Evolutionary conservation across 2,113 vertebrate species (phyloP).

Genomic region (Romanogobio albipinnatus): DNA sequence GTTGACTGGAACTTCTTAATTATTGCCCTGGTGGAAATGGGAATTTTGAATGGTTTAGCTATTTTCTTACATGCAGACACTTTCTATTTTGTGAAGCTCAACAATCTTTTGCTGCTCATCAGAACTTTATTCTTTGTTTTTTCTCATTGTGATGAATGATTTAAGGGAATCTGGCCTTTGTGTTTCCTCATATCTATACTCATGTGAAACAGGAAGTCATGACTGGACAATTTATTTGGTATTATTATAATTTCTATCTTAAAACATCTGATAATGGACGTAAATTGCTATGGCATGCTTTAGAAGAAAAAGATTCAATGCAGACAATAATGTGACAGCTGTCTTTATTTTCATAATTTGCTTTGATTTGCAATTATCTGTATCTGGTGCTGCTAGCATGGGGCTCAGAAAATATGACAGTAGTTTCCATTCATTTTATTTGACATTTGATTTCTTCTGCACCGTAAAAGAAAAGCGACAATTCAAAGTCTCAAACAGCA

Average conservation of each 20-base stretch:
- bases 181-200: too few species aligned
- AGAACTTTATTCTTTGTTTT: too few species aligned
- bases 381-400: conserved; percentile 2
- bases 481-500: conserved; percentile 44
- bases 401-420: conserved; percentile 41
- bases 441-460: conserved; percentile 25
- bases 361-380: conserved; percentile 46
- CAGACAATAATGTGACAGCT: conserved; percentile 4
- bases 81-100: too few species aligned
- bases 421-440: conserved; percentile 18
- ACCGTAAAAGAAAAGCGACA: conserved; percentile 37
- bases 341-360: conserved; percentile 50
- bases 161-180: too few species aligned
- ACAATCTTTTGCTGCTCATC: too few species aligned
- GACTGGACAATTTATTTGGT: too few species aligned
- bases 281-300: not conserved
- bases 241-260: not conserved
- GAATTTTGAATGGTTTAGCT: too few species aligned
- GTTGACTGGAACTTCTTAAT: too few species aligned
- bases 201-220: too few species aligned
- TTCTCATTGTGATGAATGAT: too few species aligned
- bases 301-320: not conserved
- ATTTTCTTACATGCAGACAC: too few species aligned
- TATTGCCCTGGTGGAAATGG: too few species aligned
- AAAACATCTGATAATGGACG: not conserved